phyloP scores from a whole-genome alignment of 2,888 invertebrate species.

The Serripes groenlandicus region DNA sequence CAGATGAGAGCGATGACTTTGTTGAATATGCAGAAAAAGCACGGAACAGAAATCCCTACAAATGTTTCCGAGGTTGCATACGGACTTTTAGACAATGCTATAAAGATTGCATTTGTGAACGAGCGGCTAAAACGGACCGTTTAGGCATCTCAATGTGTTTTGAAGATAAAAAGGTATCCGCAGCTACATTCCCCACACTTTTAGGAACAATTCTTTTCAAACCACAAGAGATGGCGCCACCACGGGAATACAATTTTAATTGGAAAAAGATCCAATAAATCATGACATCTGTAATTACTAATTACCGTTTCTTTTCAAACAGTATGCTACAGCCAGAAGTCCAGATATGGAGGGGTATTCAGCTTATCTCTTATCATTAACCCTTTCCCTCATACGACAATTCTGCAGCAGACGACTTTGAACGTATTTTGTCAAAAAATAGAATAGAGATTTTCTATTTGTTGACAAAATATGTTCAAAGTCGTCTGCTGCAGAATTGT shows the following conservation, averaged over 20 bases:
- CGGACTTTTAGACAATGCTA: constrained; percentile 1
- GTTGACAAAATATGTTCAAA: too few relatives aligned
- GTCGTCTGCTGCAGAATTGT: too few relatives aligned
- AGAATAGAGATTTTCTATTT: too few relatives aligned
- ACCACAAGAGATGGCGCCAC: neutral
- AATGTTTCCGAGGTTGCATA: constrained; percentile 5
- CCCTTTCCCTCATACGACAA: too few relatives aligned
- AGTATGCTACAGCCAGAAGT: too few relatives aligned
- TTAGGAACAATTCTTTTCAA: neutral
- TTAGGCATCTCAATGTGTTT: neutral
- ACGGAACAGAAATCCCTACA: neutral
- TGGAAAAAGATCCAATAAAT: constrained; percentile 8
- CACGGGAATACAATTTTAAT: neutral
- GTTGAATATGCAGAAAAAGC: neutral
- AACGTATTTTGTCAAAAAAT: too few relatives aligned
- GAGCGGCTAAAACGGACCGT: neutral
- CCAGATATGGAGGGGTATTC: too few relatives aligned
- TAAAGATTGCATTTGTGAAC: constrained; percentile 17
- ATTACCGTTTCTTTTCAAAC: too few relatives aligned
- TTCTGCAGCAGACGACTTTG: too few relatives aligned
- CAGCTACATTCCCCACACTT: neutral
- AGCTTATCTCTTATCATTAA: too few relatives aligned
- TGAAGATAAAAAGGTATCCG: neutral
- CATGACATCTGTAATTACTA: neutral
- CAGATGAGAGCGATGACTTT: neutral